These are phyloP conservation scores for Gopherus evgoodei DNA, from an alignment of 2,113 vertebrate genomes.

Conservation along the genomic window DNA sequence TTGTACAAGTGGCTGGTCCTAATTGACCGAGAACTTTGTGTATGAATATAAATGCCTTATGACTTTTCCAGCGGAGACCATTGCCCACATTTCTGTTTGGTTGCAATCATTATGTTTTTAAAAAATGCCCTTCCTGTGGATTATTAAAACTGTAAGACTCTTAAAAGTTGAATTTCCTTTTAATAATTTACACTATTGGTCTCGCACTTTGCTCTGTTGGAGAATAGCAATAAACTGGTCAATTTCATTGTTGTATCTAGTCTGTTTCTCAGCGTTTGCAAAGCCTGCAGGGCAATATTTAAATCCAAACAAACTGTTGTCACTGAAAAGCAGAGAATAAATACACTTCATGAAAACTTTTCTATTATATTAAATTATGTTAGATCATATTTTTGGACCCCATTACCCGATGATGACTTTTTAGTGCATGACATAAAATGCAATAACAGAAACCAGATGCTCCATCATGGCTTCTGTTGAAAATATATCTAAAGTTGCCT, in stretches of 20 bases:
- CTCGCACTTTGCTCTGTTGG: not conserved
- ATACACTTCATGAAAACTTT: not conserved
- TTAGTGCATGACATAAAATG: not conserved
- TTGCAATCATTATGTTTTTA: rapidly evolving
- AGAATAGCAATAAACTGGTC: not conserved
- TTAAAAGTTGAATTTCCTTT: not conserved
- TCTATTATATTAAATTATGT: conserved; percentile 51
- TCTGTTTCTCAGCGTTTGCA: not conserved
- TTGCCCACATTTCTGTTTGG: rapidly evolving
- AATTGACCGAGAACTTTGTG: not conserved
- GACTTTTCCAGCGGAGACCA: not conserved
- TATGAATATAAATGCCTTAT: not conserved
- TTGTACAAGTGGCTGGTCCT: not conserved
- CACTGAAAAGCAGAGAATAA: not conserved
- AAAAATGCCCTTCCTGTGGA: rapidly evolving
- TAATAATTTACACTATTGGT: rapidly evolving
- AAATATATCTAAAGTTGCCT: conserved; percentile 4
- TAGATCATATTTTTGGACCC: conserved; percentile 19
- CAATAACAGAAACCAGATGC: not conserved
- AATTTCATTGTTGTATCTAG: not conserved
- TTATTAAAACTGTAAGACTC: not conserved
- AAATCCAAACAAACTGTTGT: not conserved
- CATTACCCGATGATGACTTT: conserved; percentile 6
- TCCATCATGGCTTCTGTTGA: conserved; percentile 10
- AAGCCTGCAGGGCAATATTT: rapidly evolving